Base-by-base conservation (phyloP, 2,797 vertebrate species). In the Sebastes diploproa region DNA sequence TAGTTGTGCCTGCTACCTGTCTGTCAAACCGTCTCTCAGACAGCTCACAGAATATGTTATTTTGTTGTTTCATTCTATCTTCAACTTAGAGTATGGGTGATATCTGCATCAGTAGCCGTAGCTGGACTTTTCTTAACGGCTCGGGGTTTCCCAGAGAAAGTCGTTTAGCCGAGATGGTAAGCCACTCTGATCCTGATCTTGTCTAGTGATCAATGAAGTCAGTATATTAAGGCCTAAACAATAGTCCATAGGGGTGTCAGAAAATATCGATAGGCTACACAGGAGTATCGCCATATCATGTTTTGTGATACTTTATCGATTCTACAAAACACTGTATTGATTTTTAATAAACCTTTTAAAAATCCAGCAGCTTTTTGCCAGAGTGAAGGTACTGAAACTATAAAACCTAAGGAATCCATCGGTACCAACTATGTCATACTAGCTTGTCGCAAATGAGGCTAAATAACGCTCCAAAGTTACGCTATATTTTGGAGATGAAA, bases 71-170 rank as follows among this genome's bases (percentile, higher is more conserved):
- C 5, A 7, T 46, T 27, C 11, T 52, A 10, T 56, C 25, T 65
- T 46, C 5, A 22, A 14, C 23, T 58, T n/a, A 23, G 23, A 34
- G 25, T 69, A 25, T 36, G 22, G 2, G 7, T 3, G 30, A 13
- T 64, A 67, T 80, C 29, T 70, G 16, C 62, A 30, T 70, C 27
- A 71, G 62, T 52, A 34, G 42, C 16, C 30, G 2, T 61, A 34
- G 20, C 27, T 54, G 63, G 18, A 38, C 3, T 13, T 10, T 34
- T 74, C 14, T 55, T 12, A 20, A 55, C 18, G 23, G 42, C 10
- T 27, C 20, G 20, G 22, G 12, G 14, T 32, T 58, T 29, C 62
- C 55, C 6, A 52, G 36, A 62, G 63, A 76, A 20, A 68, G 2
- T 18, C 0, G 4, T 42, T 67, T 36, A n/a, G 67, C 20, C 1